Evolutionary conservation across 2,797 vertebrate genomes (phyloP), one percentile per base, ranked within the genome.

Genomic region (Hemitrygon akajei): DNA sequence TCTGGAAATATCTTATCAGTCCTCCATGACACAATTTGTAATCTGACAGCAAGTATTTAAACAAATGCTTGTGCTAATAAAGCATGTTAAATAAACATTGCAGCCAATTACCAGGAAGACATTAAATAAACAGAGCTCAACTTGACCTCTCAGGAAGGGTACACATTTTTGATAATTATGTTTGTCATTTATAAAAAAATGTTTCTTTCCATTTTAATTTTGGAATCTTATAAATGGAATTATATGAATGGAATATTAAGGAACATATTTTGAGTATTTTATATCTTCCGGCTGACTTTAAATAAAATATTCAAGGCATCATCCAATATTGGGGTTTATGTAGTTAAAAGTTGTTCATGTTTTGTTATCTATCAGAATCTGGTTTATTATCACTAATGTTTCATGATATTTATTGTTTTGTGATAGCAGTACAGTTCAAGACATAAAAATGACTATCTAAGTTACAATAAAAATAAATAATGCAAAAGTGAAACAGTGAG

Each of bases 61-160:
- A 76, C 71, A 93, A 93, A 75, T 14, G 71, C 69, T 76, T 93
- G 91, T 18, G 71, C 47, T 93, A 93, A 93, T 93, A n/a, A 47
- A 56, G 71, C 69, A 56, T 75, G 25, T 75, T 93, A 93, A 93
- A 93, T 93, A 93, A 93, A 93, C 91, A 92, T 18, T n/a, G 7
- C 0, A 76, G 91, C 71, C 7, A 47, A 93, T 20, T 71, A 77
- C 20, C 84, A 94, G 94, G 34, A 94, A 95, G 94, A 94, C 81
- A 22, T 94, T 94, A 94, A 77, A 10, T 75, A 94, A 94, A 76
- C 94, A 94, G 93, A 93, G 95, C 94, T 93, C 91, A 40, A 7
- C 60, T 95, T 94, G 76, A 22, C 6, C 94, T 93, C 47, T 76
- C 76, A 27, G 30, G 40, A 58, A 75, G 47, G 30, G 69, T 27